Evolutionary conservation across 2,797 vertebrate species (phyloP).

Genomic region (Syncerus caffer): DNA sequence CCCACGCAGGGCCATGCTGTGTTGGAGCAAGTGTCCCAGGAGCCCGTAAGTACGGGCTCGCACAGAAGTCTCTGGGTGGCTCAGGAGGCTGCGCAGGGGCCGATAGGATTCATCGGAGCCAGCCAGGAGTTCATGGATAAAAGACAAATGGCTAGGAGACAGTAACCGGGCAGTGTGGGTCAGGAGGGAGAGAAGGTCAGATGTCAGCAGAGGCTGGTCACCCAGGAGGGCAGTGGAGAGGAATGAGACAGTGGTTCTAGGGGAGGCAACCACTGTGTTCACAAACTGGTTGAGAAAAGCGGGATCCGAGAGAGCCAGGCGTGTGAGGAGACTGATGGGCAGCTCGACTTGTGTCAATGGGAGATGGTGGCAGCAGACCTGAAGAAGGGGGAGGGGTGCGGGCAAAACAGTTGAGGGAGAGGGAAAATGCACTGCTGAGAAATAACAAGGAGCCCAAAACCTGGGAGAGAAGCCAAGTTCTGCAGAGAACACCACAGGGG

Average conservation of each 20-base stretch:
- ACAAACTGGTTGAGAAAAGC: constrained; percentile 78
- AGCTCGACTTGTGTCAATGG: constrained; percentile 83
- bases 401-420: constrained; percentile 11
- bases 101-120: constrained; percentile 72
- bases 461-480: neutral
- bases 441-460: neutral
- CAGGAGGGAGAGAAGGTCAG: constrained; percentile 89
- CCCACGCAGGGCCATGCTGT: constrained; percentile 57
- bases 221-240: constrained; percentile 76
- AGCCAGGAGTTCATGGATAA: constrained; percentile 79
- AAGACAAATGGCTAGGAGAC: constrained; percentile 72
- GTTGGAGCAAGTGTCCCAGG: constrained; percentile 84
- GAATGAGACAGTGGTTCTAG: constrained; percentile 69
- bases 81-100: constrained; percentile 83
- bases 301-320: constrained; percentile 86
- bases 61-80: constrained; percentile 83
- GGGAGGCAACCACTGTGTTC: constrained; percentile 60
- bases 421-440: neutral
- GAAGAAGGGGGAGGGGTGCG: neutral
- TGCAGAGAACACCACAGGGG: neutral
- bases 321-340: constrained; percentile 90
- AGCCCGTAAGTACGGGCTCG: constrained; percentile 88
- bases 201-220: constrained; percentile 80
- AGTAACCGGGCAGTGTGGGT: constrained; percentile 82
- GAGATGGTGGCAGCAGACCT: constrained; percentile 87